phyloP scores from a whole-genome alignment of 1,140 invertebrate genomes.

The Drosophila neocordata region DNA sequence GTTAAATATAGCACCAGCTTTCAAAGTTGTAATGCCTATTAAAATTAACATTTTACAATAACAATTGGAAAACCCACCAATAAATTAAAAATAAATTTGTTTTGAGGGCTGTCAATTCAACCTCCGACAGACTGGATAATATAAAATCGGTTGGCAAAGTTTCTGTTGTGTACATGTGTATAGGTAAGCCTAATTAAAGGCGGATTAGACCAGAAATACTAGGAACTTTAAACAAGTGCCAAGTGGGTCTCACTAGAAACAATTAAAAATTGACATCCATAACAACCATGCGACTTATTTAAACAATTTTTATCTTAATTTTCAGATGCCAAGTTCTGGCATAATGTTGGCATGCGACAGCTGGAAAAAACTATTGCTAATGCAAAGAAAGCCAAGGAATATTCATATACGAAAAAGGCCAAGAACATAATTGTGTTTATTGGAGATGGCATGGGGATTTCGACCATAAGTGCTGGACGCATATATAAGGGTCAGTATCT shows the following conservation, averaged over 20 bases:
- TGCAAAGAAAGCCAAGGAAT: conserved; percentile 60
- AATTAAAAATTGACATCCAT: conserved; percentile 48
- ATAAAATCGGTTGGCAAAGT: conserved; percentile 17
- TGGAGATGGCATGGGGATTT: conserved; percentile 91
- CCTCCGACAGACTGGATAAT: background rate
- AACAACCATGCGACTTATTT: conserved; percentile 26
- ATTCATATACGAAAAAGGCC: conserved; percentile 83
- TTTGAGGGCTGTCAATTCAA: background rate
- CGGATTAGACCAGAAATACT: conserved; percentile 43
- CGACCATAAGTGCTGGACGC: conserved; percentile 88
- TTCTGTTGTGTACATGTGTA: background rate
- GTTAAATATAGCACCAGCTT: background rate
- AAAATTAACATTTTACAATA: background rate
- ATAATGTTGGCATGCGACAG: conserved; percentile 57
- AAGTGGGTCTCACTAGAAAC: conserved; percentile 54
- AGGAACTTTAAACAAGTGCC: conserved; percentile 35
- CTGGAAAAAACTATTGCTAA: conserved; percentile 58
- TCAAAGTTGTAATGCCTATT: background rate
- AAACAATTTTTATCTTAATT: conserved; percentile 20
- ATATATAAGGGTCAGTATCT: conserved; percentile 86
- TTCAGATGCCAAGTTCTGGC: conserved; percentile 71
- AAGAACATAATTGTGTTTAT: conserved; percentile 90
- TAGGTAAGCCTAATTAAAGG: conserved; percentile 59
- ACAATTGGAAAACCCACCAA: background rate
- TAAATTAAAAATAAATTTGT: conserved; percentile 4